These are phyloP conservation scores for Ernsta delagoae DNA, from an alignment of 2,888 invertebrate species.

Conservation along the genomic window DNA sequence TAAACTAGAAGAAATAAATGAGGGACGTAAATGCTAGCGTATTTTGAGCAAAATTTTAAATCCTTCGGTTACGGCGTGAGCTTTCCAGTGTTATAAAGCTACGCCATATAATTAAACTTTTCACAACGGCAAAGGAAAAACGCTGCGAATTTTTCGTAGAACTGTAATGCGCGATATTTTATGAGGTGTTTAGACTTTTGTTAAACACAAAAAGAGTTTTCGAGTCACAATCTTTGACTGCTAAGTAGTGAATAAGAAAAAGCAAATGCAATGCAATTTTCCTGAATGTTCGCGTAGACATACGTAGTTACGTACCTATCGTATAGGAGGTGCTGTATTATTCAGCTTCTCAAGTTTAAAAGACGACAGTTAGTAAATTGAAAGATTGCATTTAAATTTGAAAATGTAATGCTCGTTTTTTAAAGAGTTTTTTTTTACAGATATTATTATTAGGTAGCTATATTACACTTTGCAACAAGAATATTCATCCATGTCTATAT, in stretches of 20 bases:
- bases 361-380: neutral
- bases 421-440: no score
- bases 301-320: neutral
- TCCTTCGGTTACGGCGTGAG: constrained; percentile 31
- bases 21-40: constrained; percentile 28
- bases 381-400: neutral
- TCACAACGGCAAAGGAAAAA: constrained; percentile 34
- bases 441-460: no score
- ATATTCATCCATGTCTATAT: neutral
- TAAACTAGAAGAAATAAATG: constrained; percentile 31
- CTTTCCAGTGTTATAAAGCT: constrained; percentile 34
- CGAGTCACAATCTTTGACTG: constrained; percentile 16
- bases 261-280: constrained; percentile 8
- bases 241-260: constrained; percentile 16
- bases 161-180: constrained; percentile 34
- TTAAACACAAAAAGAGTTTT: constrained; percentile 25
- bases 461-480: neutral
- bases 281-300: neutral
- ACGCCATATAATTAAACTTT: constrained; percentile 37
- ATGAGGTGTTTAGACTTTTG: constrained; percentile 30
- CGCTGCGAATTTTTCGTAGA: constrained; percentile 27
- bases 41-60: constrained; percentile 36
- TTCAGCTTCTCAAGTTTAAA: neutral
- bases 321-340: neutral
- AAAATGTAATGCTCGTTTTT: no score